Conservation (phyloP, 1,140 invertebrate genomes). For the Agraylea sexmaculata region DNA sequence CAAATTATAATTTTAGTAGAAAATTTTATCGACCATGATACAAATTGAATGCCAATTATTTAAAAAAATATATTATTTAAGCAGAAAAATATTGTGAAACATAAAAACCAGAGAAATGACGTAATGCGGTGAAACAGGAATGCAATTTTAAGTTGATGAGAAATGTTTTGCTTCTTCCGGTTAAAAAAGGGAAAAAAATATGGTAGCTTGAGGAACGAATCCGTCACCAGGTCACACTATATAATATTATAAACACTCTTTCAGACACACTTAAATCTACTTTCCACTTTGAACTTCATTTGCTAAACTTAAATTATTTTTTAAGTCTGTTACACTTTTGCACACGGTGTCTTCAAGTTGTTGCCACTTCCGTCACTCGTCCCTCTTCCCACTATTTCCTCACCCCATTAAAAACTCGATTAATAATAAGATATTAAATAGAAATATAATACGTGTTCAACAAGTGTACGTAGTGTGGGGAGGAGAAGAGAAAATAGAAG, state of each 20-base stretch:
- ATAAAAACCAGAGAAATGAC: slow-evolving; percentile 19
- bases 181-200: slow-evolving; percentile 2
- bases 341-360: slow-evolving; percentile 2
- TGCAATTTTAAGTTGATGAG: slow-evolving; percentile 22
- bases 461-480: background rate
- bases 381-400: background rate
- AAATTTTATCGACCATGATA: too few relatives aligned
- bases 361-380: too few relatives aligned
- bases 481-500: background rate
- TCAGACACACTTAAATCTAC: slow-evolving; percentile 17
- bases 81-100: too few relatives aligned
- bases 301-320: slow-evolving; percentile 18
- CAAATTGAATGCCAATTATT: too few relatives aligned
- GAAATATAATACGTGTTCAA: background rate
- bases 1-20: too few relatives aligned
- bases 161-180: slow-evolving; percentile 20
- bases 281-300: slow-evolving; percentile 16
- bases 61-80: too few relatives aligned
- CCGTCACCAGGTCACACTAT: slow-evolving; percentile 1
- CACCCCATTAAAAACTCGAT: background rate
- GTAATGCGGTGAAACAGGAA: slow-evolving; percentile 21
- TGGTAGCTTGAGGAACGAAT: background rate
- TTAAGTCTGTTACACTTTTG: slow-evolving; percentile 5
- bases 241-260: slow-evolving; percentile 17
- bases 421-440: background rate